phyloP scores from a whole-genome alignment of 2,888 invertebrate species.

The Drosophila trichaetosa region DNA sequence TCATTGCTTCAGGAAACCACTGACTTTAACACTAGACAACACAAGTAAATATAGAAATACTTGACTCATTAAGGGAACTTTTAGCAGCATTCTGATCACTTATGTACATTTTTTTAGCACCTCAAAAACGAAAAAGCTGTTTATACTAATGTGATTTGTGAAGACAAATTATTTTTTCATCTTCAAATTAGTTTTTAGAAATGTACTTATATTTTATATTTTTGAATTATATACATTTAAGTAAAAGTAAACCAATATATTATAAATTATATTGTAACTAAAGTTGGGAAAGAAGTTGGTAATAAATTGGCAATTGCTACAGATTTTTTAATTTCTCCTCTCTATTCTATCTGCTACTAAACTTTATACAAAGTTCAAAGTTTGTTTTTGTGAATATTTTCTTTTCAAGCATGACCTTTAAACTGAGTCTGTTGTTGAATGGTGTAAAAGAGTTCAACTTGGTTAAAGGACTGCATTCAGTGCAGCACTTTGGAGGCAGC shows the following conservation, averaged over 20 bases:
- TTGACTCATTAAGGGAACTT: background rate
- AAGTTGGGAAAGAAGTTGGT: background rate
- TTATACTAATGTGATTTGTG: background rate
- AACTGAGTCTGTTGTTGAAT: conserved; percentile 22
- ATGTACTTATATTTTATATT: no score
- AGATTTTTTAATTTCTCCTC: background rate
- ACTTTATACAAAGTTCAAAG: background rate
- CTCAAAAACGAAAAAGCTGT: background rate
- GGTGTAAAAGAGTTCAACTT: conserved; percentile 46
- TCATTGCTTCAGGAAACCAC: conserved; percentile 50
- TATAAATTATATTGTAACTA: no score
- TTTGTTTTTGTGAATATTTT: background rate
- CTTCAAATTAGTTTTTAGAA: no score
- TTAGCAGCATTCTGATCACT: background rate
- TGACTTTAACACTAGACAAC: conserved; percentile 52
- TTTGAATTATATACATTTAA: background rate
- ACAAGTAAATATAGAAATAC: conserved; percentile 6
- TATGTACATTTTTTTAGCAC: background rate
- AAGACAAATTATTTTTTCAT: background rate
- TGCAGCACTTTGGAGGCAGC: conserved; percentile 34
- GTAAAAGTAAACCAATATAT: background rate
- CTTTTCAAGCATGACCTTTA: background rate
- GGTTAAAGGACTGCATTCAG: conserved; percentile 50
- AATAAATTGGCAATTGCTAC: background rate
- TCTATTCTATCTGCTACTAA: background rate